phyloP scores from a whole-genome alignment of 2,797 vertebrate genomes.

The Coluber constrictor region DNA sequence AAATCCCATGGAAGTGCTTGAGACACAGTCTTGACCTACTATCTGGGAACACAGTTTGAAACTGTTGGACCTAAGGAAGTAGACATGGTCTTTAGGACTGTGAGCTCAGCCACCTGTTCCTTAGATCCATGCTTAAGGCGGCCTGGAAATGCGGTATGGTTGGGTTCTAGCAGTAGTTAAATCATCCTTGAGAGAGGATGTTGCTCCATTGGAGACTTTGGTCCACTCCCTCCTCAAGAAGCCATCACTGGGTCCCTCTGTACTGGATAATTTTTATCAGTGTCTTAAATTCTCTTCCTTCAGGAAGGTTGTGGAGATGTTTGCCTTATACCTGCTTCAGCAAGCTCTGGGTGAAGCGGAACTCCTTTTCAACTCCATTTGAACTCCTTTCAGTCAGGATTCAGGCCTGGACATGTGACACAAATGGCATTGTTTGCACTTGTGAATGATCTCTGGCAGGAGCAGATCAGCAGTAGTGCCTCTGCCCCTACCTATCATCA shows the following conservation, averaged over 20 bases:
- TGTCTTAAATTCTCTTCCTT: background rate
- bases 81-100: background rate
- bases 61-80: background rate
- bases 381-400: background rate
- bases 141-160: background rate
- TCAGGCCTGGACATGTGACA: background rate
- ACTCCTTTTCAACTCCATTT: background rate
- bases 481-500: background rate
- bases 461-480: background rate
- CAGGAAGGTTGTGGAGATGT: background rate
- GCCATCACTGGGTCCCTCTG: background rate
- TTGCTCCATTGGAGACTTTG: background rate
- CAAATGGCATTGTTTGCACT: background rate
- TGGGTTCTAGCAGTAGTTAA: background rate
- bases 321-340: background rate
- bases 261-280: background rate
- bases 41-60: background rate
- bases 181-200: background rate
- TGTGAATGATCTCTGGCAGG: background rate
- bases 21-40: background rate
- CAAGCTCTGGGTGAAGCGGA: background rate
- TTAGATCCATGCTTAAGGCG: background rate
- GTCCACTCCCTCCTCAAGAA: background rate
- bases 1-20: background rate
- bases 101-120: background rate